Evolutionary conservation across 2,797 vertebrate species (phyloP).

Genomic region (Glyptemys insculpta): DNA sequence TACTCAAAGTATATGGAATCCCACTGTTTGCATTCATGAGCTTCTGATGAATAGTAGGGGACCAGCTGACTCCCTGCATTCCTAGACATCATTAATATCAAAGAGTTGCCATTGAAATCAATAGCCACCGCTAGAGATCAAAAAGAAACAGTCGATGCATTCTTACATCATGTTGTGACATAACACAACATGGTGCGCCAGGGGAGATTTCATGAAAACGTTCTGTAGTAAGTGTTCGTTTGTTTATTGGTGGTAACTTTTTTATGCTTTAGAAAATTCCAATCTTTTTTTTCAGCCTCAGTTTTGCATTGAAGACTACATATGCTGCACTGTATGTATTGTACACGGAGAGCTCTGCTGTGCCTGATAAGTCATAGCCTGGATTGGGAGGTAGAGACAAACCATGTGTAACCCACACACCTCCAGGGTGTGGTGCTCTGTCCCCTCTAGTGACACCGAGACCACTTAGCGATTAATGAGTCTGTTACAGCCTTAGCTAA

Average conservation of each 20-base stretch:
- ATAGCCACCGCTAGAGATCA: not conserved
- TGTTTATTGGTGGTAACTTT: not conserved
- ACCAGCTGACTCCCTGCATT: not conserved
- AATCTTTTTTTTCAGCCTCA: not conserved
- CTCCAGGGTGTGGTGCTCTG: too few species aligned
- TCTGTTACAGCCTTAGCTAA: too few species aligned
- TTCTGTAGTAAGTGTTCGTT: not conserved
- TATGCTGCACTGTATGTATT: rapidly evolving
- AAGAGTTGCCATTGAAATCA: not conserved
- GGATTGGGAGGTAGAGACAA: not conserved
- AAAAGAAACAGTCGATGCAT: not conserved
- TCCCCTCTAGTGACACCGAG: too few species aligned
- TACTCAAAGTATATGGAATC: not conserved
- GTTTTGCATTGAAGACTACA: not conserved
- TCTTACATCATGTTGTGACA: not conserved
- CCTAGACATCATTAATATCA: not conserved
- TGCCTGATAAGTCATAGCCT: not conserved
- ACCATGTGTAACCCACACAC: rapidly evolving
- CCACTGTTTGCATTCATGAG: not conserved
- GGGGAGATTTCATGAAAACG: not conserved
- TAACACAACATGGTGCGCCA: not conserved
- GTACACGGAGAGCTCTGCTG: not conserved
- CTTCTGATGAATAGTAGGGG: not conserved
- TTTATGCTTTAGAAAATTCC: not conserved
- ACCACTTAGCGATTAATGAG: too few species aligned